Conservation (phyloP, 92 coral and sea anemone genomes). For the Heliopora coerulea region DNA sequence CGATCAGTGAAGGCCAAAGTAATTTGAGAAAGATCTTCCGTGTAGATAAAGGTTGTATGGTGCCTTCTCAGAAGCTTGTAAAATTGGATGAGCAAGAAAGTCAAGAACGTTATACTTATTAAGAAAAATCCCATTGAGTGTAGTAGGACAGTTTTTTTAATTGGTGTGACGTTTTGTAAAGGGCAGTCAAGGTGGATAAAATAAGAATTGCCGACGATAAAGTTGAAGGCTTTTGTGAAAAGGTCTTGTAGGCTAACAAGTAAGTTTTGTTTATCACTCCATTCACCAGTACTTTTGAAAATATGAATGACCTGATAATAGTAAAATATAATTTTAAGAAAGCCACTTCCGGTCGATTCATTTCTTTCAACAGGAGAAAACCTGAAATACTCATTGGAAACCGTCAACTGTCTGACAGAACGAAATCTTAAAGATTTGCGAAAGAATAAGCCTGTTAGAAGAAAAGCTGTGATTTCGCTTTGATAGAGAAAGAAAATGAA, state of each 20-base stretch:
- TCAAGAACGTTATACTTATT: neutral
- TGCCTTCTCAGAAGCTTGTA: too few relatives aligned
- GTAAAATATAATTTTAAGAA: slow-evolving; percentile 11
- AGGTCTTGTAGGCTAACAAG: neutral
- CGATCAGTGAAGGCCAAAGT: neutral
- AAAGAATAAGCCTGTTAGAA: neutral
- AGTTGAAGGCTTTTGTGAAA: neutral
- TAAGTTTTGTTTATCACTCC: neutral
- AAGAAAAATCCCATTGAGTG: slow-evolving; percentile 5
- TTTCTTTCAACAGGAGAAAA: too few relatives aligned
- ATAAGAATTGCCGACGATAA: neutral
- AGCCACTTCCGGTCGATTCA: neutral
- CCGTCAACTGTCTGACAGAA: neutral
- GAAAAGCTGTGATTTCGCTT: neutral
- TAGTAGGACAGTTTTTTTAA: neutral
- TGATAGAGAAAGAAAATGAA: slow-evolving; percentile 20
- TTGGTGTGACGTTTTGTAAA: neutral
- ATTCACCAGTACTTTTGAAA: neutral
- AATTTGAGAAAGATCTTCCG: neutral
- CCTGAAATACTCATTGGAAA: neutral
- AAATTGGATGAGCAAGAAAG: too few relatives aligned
- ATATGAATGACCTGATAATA: slow-evolving; percentile 12
- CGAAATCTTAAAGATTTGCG: too few relatives aligned
- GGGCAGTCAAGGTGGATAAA: too few relatives aligned
- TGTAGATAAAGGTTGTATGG: too few relatives aligned